Conservation (phyloP, 2,113 vertebrate genomes). For the Chunga burmeisteri region DNA sequence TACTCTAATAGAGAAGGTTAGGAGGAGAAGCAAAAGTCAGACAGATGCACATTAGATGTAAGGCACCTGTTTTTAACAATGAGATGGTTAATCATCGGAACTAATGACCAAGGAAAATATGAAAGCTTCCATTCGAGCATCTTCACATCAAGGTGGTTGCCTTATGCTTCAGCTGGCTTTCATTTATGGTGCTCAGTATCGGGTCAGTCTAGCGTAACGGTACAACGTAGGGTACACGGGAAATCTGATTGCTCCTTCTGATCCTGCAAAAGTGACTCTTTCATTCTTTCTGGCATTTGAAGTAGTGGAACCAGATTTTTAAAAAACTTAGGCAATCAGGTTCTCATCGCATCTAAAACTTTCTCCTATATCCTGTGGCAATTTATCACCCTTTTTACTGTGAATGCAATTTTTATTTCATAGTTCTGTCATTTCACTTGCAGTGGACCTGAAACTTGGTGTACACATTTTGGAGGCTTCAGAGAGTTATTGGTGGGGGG, state of each 20-base stretch:
- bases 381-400: neutral
- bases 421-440: neutral
- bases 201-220: neutral
- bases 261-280: neutral
- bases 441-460: neutral
- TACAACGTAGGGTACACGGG: neutral
- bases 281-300: neutral
- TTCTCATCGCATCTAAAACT: neutral
- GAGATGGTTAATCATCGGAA: neutral
- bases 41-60: neutral
- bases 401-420: neutral
- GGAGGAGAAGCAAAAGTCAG: neutral
- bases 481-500: neutral
- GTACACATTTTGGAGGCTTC: neutral
- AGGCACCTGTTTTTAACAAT: neutral
- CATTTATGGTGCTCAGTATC: neutral
- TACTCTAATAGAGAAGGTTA: neutral
- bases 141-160: neutral
- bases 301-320: neutral
- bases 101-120: neutral
- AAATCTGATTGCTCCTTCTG: neutral
- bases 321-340: neutral
- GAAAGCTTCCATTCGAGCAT: neutral
- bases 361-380: neutral
- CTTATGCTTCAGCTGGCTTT: neutral